Evolutionary conservation across 1,140 invertebrate species (phyloP), one percentile per base, ranked within the genome.

Genomic region (Olivierus martensii): DNA sequence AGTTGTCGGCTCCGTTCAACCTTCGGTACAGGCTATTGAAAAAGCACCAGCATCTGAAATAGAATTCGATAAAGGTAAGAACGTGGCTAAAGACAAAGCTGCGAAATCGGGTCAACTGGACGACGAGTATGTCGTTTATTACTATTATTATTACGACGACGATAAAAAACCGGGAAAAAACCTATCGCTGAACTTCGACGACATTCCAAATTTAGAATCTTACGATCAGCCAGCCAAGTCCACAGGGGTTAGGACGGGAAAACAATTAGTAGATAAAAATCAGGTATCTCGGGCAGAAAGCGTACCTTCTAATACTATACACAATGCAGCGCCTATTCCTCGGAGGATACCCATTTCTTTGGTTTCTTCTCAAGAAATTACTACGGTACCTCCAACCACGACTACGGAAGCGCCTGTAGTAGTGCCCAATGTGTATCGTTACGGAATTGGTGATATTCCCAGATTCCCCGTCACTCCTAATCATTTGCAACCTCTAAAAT

Each of bases 81-180:
- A 15, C 17, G 14, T 14, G 1, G 47, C 28, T 7, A 49, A 49
- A 37, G 47, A 49, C 28, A 49, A 49, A n/a, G 47, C n/a, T 10
- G 38, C 19, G 12, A 41, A 18, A 5, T 4, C 4, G 4, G 17
- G 17, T 5, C 14, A 46, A 15, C n/a, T 15, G 35, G 19, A 49
- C 19, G 47, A 49, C 34, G 47, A 49, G 14, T 49, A 49, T 19
- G 47, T 49, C 9, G 21, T 49, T 19, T 49, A 49, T 36, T 46
- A 46, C 19, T 49, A 49, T 21, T 49, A 49, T 41, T 49, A 49
- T 22, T 49, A 49, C 9, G 15, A 49, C n/a, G 47, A 49, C 10
- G 47, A 49, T 19, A 22, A 49, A 15, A 37, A 35, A 14, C 15
- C 15, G 12, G 22, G 22, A 10, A 49, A 35, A 14, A 49, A 49